Evolutionary conservation across 2,888 invertebrate genomes (phyloP), one percentile per base, ranked within the genome.

Genomic region (Agonopterix heracliana): DNA sequence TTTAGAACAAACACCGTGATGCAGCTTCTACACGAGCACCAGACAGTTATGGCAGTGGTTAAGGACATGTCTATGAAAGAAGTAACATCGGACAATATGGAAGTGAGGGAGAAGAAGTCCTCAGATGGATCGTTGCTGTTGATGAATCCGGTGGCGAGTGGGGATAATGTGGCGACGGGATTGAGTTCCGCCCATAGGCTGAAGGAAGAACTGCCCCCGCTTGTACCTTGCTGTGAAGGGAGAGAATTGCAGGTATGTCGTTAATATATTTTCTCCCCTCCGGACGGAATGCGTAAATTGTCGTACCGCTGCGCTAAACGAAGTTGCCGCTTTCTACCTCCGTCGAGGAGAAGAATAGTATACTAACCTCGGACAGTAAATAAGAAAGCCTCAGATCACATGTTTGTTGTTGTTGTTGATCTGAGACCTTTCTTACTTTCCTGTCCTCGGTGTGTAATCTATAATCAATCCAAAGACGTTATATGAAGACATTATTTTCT

Each of bases 151-250:
- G 88, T 88, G 36, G 86, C 86, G 1, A 88, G 88, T 49, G 88
- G 88, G 2, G 87, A 88, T 60, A 87, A 86, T 46, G 73, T 88
- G 52, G 59, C 81, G 9, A 76, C 71, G 1, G 77, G 71, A 1
- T 60, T 81, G n/a, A 78, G 70, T 54, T 79, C 80, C 1, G 60
- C 73, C 1, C 86, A 81, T 49, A 81, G 76, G 47, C 60, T 82
- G 38, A 84, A 81, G 52, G 84, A 85, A 38, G 87, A 86, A 41
- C 54, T 77, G 47, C 84, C 85, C 0, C 60, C 76, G 2, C 74
- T 88, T 9, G 77, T 87, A 41, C 87, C 87, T 4, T 87, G 86
- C 59, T 87, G 86, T 50, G 87, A 88, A 54, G 88, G 87, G 2
- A 79, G 67, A 54, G 86, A 86, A 55, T 62, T 88, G 53, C 78